A percentile compares a stretch with the other conserved stretches of the same genome.
Evolutionary conservation across 1,140 invertebrate genomes (phyloP).

Genomic region (Pseudomyrmex gracilis): DNA sequence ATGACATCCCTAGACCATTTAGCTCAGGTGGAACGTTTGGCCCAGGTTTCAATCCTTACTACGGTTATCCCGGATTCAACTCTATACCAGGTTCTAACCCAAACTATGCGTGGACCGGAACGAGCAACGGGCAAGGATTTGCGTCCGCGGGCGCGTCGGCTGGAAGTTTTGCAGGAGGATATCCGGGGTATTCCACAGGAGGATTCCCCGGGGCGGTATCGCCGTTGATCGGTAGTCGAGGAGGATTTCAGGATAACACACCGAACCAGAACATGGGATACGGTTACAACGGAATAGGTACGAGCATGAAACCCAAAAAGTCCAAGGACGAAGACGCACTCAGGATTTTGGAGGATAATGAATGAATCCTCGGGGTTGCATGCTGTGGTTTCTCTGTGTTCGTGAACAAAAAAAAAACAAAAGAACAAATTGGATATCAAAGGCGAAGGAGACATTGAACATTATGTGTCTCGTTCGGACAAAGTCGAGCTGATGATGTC

Average conservation of each 20-base stretch:
- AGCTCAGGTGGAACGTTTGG: neutral
- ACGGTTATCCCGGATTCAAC: slow-evolving; percentile 33
- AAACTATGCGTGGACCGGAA: slow-evolving; percentile 36
- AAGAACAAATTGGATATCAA: slow-evolving; percentile 20
- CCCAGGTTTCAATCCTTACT: slow-evolving; percentile 44
- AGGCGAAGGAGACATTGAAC: neutral
- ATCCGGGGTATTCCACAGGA: neutral
- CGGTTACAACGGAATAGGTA: slow-evolving; percentile 38
- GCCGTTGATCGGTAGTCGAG: neutral
- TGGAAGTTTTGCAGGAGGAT: slow-evolving; percentile 48
- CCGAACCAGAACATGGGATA: slow-evolving; percentile 14
- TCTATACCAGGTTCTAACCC: slow-evolving; percentile 21
- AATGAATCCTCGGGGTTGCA: slow-evolving; percentile 49
- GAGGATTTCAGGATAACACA: slow-evolving; percentile 44
- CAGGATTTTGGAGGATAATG: slow-evolving; percentile 36
- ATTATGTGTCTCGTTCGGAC: slow-evolving; percentile 11
- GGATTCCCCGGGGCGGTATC: neutral
- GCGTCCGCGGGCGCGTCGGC: slow-evolving; percentile 54
- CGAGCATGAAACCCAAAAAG: slow-evolving; percentile 39
- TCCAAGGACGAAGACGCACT: slow-evolving; percentile 30
- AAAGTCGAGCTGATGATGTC: neutral
- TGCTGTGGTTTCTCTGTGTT: slow-evolving; percentile 44
- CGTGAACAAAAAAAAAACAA: slow-evolving; percentile 5
- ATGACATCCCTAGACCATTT: slow-evolving; percentile 20
- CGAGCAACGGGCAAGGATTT: slow-evolving; percentile 33